These are phyloP conservation scores for Pseudochirops cupreus DNA, from an alignment of 2,797 vertebrate genomes.

Conservation along the genomic window DNA sequence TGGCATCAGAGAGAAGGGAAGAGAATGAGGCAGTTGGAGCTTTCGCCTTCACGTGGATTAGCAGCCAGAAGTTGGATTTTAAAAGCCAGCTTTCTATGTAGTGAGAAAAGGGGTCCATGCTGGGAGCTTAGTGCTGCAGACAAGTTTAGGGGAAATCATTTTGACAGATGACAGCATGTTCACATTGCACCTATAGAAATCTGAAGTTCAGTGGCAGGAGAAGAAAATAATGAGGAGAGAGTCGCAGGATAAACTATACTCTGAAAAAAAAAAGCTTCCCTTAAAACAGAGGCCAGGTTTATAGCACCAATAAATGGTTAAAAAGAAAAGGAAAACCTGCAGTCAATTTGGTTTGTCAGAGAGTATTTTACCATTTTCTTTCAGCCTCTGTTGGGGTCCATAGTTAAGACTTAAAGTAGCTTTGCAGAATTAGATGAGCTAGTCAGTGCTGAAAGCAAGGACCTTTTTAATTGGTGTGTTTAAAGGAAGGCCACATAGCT, in stretches of 20 bases:
- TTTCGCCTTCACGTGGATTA: not conserved
- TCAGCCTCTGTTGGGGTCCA: not conserved
- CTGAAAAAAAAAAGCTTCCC: conserved; percentile 17
- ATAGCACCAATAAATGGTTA: conserved; percentile 44
- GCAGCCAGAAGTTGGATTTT: conserved; percentile 38
- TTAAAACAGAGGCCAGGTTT: conserved; percentile 27
- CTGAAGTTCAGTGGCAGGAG: conserved; percentile 11
- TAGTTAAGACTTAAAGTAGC: not conserved
- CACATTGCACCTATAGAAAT: conserved; percentile 1
- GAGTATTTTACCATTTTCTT: not conserved
- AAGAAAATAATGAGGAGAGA: conserved; percentile 27
- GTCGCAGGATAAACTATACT: conserved; percentile 38
- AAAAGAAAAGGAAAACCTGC: not conserved
- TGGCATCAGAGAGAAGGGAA: not conserved
- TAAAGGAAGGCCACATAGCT: not conserved
- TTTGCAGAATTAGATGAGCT: not conserved
- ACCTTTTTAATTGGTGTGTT: not conserved
- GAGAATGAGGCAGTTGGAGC: not conserved
- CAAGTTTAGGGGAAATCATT: conserved; percentile 51
- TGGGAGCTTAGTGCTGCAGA: conserved; percentile 18
- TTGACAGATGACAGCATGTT: conserved; percentile 32
- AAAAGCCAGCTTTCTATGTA: conserved; percentile 38
- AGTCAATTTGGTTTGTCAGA: not conserved
- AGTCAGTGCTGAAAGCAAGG: not conserved
- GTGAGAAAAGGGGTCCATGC: conserved; percentile 52